Base-by-base conservation (phyloP, 37 sponge, comb jelly and placozoan species). In the Beroe forskalii region DNA sequence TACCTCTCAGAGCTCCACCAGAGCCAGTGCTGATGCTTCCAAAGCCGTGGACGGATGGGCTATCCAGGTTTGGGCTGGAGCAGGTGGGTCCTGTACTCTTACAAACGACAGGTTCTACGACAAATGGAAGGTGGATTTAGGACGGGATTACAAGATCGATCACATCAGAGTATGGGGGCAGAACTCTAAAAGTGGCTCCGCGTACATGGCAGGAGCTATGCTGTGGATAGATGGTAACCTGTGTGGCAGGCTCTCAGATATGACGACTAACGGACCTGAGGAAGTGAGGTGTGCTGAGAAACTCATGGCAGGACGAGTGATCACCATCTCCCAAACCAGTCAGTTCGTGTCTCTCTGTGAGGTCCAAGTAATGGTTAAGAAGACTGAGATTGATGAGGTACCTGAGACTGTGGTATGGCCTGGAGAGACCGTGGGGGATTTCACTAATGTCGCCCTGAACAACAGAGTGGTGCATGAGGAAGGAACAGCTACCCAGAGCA, bases 331-430 rank as follows among this genome's bases (percentile, higher is more conserved):
- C 25, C 40, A 35, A 38, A n/a, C 38, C 0, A 25, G 22, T 4
- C 37, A 35, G 27, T 80, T 41, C 55, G n/a, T 80, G 2, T 19
- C 55, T 44, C 12, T 80, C 4, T 80, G 86, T 23, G 86, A 80
- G 30, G 86, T 80, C 4, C 86, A 80, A 48, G 72, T 69, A 2
- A 69, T 69, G 72, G 86, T 80, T 2, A 80, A 80, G 86, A 80
- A 80, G 48, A 37, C 25, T 41, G 55, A 80, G 41, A 20, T 44
- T 41, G 86, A 80, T 4, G n/a, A 80, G 23, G 48, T 24, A 25
- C 86, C 86, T 2, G 55, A 8, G 6, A 40, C 86, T 9, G 25
- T 80, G 8, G 40, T 4, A 24, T 80, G 55, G 44, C 86, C 55
- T 1, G 86, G 86, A 6, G 86, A 80, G 55, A 80, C 24, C 1